Conservation (phyloP, 1,140 invertebrate genomes). For the Apis laboriosa region DNA sequence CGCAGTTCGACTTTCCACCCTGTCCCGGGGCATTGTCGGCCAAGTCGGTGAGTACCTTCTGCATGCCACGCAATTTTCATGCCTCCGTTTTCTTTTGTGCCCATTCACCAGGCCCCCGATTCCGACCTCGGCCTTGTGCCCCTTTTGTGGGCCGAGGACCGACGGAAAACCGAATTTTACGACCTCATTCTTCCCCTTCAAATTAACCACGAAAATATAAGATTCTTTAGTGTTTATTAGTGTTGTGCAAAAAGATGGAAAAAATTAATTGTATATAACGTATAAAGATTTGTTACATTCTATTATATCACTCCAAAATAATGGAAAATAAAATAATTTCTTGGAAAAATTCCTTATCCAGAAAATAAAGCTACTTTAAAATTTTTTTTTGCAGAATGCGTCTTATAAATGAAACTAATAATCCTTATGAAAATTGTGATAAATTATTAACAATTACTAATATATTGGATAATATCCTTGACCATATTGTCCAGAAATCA, state of each 20-base stretch:
- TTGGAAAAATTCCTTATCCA: no score
- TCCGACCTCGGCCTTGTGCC: background rate
- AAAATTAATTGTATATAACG: no score
- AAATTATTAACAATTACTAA: background rate
- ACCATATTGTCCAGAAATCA: slow-evolving; percentile 1
- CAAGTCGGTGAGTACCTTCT: slow-evolving; percentile 28
- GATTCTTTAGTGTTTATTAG: no score
- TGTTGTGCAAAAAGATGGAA: no score
- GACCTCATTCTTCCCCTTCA: background rate
- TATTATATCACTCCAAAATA: no score
- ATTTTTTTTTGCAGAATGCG: no score
- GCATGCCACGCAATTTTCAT: slow-evolving; percentile 21
- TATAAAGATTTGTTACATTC: no score
- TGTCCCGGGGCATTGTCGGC: background rate
- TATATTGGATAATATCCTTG: background rate
- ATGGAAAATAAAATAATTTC: no score
- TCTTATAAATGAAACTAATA: no score
- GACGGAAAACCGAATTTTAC: background rate
- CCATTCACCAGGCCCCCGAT: background rate
- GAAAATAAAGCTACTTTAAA: no score
- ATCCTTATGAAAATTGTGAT: no score
- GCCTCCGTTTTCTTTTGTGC: background rate
- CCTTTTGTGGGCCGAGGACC: background rate
- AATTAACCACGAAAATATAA: no score
- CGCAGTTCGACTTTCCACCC: background rate